Evolutionary conservation across 2,797 vertebrate genomes (phyloP).

Genomic region (Melanotaenia maccullochi): DNA sequence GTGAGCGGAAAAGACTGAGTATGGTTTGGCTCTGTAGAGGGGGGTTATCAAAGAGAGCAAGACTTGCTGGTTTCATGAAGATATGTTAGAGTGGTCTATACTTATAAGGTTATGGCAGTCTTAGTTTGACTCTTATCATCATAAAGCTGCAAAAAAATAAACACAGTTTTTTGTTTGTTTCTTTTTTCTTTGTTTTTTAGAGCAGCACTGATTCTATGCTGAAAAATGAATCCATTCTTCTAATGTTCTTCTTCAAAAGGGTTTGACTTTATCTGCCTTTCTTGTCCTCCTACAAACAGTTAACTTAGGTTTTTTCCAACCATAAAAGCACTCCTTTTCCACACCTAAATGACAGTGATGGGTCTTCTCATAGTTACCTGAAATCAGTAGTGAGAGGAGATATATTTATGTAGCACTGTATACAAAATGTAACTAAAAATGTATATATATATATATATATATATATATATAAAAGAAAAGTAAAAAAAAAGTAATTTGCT

Average conservation of each 20-base stretch:
- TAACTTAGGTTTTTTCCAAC: constrained; percentile 1
- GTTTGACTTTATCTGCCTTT: constrained; percentile 15
- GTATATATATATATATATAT: no score
- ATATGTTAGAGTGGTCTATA: constrained; percentile 32
- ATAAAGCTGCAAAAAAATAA: constrained; percentile 5
- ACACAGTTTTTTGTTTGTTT: constrained; percentile 1
- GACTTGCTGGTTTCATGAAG: constrained; percentile 39
- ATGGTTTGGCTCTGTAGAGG: constrained; percentile 48
- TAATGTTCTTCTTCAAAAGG: constrained; percentile 12
- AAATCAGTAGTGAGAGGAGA: background rate
- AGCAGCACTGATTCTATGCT: constrained; percentile 2
- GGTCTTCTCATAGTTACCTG: constrained; percentile 7
- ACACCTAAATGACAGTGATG: constrained; percentile 1
- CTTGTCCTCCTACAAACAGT: constrained; percentile 9
- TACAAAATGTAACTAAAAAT: no score
- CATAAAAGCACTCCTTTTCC: background rate
- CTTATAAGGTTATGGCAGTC: constrained; percentile 31
- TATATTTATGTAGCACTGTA: background rate
- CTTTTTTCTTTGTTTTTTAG: background rate
- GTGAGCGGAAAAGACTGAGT: constrained; percentile 52
- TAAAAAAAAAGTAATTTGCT: constrained; percentile 3
- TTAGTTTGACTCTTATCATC: constrained; percentile 4
- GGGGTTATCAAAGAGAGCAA: constrained; percentile 54
- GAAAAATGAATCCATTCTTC: background rate
- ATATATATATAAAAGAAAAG: background rate